These are phyloP conservation scores for Daubentonia madagascariensis DNA, from an alignment of 2,113 vertebrate genomes.

Conservation along the genomic window DNA sequence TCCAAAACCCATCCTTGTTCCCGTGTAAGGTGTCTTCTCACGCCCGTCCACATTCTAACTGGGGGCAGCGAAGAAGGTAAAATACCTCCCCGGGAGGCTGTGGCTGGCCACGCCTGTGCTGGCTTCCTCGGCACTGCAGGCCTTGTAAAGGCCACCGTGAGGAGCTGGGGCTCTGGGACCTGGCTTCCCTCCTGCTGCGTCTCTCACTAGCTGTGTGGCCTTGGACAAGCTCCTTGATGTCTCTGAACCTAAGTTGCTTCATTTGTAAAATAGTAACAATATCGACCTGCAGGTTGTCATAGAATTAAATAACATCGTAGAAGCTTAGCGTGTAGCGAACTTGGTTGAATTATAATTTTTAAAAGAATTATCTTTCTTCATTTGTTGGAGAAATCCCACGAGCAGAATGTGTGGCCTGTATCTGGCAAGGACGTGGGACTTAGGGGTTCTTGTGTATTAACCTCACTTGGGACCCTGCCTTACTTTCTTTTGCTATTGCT, in stretches of 20 bases:
- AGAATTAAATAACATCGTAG: not conserved
- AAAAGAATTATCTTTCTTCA: not conserved
- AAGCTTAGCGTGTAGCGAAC: not conserved
- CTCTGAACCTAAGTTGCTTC: not conserved
- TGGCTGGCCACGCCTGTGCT: not conserved
- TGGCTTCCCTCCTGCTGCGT: not conserved
- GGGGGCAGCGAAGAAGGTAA: not conserved
- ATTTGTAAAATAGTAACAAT: not conserved
- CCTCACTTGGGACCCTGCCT: accelerated
- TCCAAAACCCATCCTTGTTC: not conserved
- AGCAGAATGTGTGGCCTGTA: accelerated
- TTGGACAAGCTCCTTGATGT: not conserved
- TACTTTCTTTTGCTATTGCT: not conserved
- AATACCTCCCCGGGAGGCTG: not conserved
- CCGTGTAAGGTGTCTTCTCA: not conserved
- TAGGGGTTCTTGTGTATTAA: accelerated
- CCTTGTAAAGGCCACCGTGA: accelerated
- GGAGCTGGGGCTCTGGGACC: not conserved
- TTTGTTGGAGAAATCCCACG: not conserved
- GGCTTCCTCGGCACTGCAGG: not conserved
- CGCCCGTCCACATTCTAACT: accelerated
- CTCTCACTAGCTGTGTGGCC: not conserved
- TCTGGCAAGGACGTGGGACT: accelerated
- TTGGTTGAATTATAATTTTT: not conserved
- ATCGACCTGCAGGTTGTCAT: not conserved